A percentile compares a stretch with the other conserved stretches of the same genome.
These are phyloP conservation scores for Pangasius macronema DNA, from an alignment of 2,797 vertebrate genomes.

Conservation along the genomic window DNA sequence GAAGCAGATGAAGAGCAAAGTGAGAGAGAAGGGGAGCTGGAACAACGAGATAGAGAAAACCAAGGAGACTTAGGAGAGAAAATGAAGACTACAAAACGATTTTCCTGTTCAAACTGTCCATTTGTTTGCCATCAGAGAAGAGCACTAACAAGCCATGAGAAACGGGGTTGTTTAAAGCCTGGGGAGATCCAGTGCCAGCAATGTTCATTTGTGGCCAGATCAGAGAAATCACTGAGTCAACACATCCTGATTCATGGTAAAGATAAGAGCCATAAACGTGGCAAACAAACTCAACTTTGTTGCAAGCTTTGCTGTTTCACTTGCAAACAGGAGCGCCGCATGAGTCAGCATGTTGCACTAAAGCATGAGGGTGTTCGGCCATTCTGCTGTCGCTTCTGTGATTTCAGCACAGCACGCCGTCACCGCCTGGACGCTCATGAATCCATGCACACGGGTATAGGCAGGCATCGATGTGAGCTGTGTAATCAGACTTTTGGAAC, in stretches of 20 bases:
- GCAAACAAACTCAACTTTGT: conserved; percentile 68
- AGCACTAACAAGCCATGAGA: conserved; percentile 79
- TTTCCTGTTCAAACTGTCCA: conserved; percentile 81
- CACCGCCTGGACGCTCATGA: conserved; percentile 90
- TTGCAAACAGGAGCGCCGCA: conserved; percentile 84
- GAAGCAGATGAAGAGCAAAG: conserved; percentile 33
- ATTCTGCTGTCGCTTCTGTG: conserved; percentile 82
- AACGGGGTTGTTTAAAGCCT: conserved; percentile 77
- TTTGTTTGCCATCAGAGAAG: conserved; percentile 85
- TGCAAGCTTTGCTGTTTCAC: conserved; percentile 84
- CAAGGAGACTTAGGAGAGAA: conserved; percentile 13
- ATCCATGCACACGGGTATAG: conserved; percentile 89
- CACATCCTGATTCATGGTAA: conserved; percentile 74
- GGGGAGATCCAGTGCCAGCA: conserved; percentile 75
- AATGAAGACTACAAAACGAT: conserved; percentile 58
- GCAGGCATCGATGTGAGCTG: conserved; percentile 81
- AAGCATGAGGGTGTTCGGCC: conserved; percentile 84
- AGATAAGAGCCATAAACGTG: conserved; percentile 30
- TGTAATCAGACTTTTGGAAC: conserved; percentile 89
- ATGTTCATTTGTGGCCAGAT: conserved; percentile 80
- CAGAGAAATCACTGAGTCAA: conserved; percentile 70
- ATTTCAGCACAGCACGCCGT: conserved; percentile 86
- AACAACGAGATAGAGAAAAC: not conserved
- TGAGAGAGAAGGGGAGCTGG: conserved; percentile 13
- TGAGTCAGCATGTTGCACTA: conserved; percentile 81